A percentile compares a stretch with the other conserved stretches of the same genome.
These are phyloP conservation scores for Cosmia trapezina DNA, from an alignment of 2,888 invertebrate genomes.

Conservation along the genomic window DNA sequence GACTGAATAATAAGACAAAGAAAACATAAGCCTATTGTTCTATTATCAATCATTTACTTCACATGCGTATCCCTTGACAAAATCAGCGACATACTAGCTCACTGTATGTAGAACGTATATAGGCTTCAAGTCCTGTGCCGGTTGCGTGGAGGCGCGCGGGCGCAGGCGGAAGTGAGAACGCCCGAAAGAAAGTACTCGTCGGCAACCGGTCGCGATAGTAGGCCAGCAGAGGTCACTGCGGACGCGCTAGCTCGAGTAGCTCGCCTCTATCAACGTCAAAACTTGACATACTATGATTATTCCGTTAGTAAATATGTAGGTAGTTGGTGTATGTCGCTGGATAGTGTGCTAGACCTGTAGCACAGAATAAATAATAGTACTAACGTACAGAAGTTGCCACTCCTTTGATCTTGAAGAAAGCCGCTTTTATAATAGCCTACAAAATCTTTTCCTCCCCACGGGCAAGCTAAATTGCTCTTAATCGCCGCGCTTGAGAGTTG, in stretches of 20 bases:
- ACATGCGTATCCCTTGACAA: background rate
- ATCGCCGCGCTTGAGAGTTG: no score
- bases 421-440: no score
- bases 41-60: no score
- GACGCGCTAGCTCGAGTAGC: constrained; percentile 56
- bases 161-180: constrained; percentile 88
- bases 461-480: no score
- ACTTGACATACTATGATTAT: constrained; percentile 65
- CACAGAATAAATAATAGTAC: no score
- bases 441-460: no score
- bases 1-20: background rate
- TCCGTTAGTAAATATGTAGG: constrained; percentile 56
- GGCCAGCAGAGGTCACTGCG: constrained; percentile 77
- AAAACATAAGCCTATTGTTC: background rate
- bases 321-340: background rate
- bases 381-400: no score
- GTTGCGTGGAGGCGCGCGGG: constrained; percentile 86
- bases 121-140: constrained; percentile 80
- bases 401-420: no score
- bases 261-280: constrained; percentile 64
- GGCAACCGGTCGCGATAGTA: constrained; percentile 87
- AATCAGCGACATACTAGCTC: constrained; percentile 2
- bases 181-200: constrained; percentile 87
- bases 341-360: constrained; percentile 6
- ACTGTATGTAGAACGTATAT: constrained; percentile 66